Evolutionary conservation across 2,113 vertebrate species (phyloP), one percentile per base, ranked within the genome.

Genomic region (Chrysochloris asiatica): DNA sequence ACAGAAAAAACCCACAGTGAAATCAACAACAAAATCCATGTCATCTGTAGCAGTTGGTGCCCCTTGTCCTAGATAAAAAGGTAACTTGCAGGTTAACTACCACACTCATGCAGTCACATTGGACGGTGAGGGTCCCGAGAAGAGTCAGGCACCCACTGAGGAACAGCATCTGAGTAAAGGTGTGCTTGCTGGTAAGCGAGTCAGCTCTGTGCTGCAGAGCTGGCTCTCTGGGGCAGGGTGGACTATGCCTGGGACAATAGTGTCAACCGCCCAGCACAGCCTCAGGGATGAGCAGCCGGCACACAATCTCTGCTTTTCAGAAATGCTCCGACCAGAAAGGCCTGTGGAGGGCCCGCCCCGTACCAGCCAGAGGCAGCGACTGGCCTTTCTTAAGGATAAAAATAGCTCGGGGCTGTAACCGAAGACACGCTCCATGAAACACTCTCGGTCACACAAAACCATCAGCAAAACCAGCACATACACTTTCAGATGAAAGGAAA

Each of bases 291-390:
- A 95, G 97, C 97, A 93, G 96, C 95, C 96, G 97, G 95, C 45
- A 96, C 97, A 99, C 99, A 99, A 99, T 98, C 98, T 98, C 95
- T 95, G 98, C 98, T 98, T 99, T 99, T 98, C 97, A 99, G 96
- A 47, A 86, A 89, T 84, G 78, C 95, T 95, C 95, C 95, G 92
- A 96, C n/a, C n/a, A n/a, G n/a, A n/a, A n/a, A n/a, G n/a, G n/a
- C n/a, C n/a, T n/a, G 78, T 88, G 56, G 91, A 96, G 96, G 95
- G 95, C 89, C 92, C 89, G 98, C 96, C n/a, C 96, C 96, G 98
- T 99, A 98, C 98, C 99, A 98, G 98, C 97, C 95, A 28, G 98
- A 96, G 98, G 94, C 97, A 97, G 98, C 97, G 98, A 94, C 98
- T 92, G 97, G 97, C 93, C 95, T 97, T 72, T 8, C 52, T 56